Conservation (phyloP, 2,888 invertebrate genomes). For the Campaea margaritaria region DNA sequence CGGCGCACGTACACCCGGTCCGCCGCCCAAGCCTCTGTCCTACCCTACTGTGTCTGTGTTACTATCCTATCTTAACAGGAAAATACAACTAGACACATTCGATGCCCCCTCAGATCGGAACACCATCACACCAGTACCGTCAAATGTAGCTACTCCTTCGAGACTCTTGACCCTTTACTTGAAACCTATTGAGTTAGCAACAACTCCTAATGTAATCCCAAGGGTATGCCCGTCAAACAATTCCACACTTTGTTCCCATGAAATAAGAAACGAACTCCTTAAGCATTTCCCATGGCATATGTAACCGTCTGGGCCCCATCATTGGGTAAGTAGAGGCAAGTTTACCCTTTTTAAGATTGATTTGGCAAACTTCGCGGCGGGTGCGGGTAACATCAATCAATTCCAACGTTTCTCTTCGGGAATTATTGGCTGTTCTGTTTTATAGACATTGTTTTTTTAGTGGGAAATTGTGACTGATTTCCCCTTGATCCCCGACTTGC, state of each 20-base stretch:
- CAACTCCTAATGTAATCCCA: conserved; percentile 10
- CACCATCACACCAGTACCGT: conserved; percentile 8
- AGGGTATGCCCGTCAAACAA: background rate
- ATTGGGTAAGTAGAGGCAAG: conserved; percentile 21
- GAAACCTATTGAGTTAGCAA: conserved; percentile 19
- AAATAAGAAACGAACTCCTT: conserved; percentile 1
- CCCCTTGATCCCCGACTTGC: background rate
- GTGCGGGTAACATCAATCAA: conserved; percentile 31
- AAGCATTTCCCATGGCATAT: conserved; percentile 8
- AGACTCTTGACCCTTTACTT: conserved; percentile 19
- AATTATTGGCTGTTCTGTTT: conserved; percentile 26
- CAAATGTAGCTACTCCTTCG: conserved; percentile 7
- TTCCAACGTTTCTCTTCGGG: conserved; percentile 17
- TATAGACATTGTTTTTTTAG: conserved; percentile 13
- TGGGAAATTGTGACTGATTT: background rate
- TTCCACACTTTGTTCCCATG: background rate
- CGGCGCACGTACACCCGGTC: no score
- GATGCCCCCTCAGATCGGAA: conserved; percentile 1
- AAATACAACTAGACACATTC: background rate
- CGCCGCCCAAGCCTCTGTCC: no score
- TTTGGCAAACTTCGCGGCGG: conserved; percentile 23
- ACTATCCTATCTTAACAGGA: no score
- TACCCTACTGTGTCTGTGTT: no score
- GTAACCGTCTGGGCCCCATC: conserved; percentile 15
- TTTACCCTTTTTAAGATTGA: conserved; percentile 32